These are phyloP conservation scores for Amiota mariae DNA, from an alignment of 2,888 invertebrate genomes.

Conservation along the genomic window DNA sequence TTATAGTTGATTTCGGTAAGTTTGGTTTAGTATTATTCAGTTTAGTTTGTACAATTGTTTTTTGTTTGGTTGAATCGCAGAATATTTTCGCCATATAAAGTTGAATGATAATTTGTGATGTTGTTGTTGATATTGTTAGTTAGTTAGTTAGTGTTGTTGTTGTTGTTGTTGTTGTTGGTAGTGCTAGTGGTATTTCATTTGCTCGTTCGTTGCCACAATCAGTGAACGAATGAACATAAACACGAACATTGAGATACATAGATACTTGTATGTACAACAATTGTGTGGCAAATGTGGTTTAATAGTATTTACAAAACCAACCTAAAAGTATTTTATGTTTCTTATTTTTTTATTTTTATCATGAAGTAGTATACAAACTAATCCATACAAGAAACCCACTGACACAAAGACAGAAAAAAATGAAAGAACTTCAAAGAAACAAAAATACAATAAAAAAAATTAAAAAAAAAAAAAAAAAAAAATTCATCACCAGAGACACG, in stretches of 20 bases:
- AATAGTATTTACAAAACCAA: conserved; percentile 18
- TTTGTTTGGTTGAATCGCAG: conserved; percentile 27
- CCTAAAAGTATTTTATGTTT: not conserved
- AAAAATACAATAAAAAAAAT: too few species aligned
- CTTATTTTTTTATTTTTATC: too few species aligned
- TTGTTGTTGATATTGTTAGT: conserved; percentile 19
- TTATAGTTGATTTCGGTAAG: not conserved
- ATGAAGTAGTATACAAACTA: not conserved
- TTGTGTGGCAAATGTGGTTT: conserved; percentile 32
- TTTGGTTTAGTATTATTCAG: not conserved
- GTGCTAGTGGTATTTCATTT: not conserved
- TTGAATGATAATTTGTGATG: conserved; percentile 33
- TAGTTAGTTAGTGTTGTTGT: conserved; percentile 18
- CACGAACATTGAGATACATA: conserved; percentile 10
- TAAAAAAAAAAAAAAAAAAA: too few species aligned
- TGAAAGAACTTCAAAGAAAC: not conserved
- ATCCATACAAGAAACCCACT: not conserved
- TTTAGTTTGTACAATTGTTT: conserved; percentile 3
- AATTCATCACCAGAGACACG: too few species aligned
- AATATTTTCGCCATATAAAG: conserved; percentile 35
- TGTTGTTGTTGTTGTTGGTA: too few species aligned
- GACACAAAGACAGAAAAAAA: conserved; percentile 18
- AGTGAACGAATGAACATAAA: not conserved
- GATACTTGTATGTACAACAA: not conserved
- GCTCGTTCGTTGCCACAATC: conserved; percentile 4